Base-by-base conservation (phyloP, 2,797 vertebrate genomes). In the Alectoris magna region DNA sequence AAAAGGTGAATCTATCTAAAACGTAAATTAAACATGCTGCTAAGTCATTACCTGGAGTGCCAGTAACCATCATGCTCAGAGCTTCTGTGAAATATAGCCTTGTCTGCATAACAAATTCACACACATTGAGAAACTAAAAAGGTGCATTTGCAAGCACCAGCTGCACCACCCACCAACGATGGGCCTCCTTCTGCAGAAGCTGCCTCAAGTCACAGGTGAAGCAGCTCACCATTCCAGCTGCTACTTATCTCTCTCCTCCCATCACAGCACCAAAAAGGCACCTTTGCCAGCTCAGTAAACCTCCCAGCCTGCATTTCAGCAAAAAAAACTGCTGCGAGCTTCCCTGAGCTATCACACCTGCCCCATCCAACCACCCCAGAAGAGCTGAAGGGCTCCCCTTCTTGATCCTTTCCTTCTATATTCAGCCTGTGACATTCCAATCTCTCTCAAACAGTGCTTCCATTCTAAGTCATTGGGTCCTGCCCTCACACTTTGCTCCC, bases 381-480 rank as follows among this genome's bases (percentile, higher is more conserved):
- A 60, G 38, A 2, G 4, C 51, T 14, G 1, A 73, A 90, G 36
- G 60, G 48, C 36, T 90, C 72, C 14, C 24, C 51, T 95, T 72
- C 62, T 55, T 4, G 0, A 4, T 43, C 38, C 49, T 60, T 8
- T 15, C 43, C n/a, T 81, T 22, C 55, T 12, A 6, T 9, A 53
- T 15, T 66, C 56, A 19, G 19, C 1, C 63, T 34, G 58, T 21
- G 34, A 41, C 9, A 9, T 46, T 80, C 39, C n/a, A 1, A 12
- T 80, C 8, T 43, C 85, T 70, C 67, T 14, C 14, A 14, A 90
- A 79, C 23, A n/a, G 10, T 3, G 38, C 26, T 51, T 64, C 0
- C 0, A 29, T 26, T 5, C 0, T 9, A 46, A 84, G 21, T 18
- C 17, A 14, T 3, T 0, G 0, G 51, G 26, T 8, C 17, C 17